Conservation (phyloP, 2,797 vertebrate genomes). For the Artibeus jamaicensis region DNA sequence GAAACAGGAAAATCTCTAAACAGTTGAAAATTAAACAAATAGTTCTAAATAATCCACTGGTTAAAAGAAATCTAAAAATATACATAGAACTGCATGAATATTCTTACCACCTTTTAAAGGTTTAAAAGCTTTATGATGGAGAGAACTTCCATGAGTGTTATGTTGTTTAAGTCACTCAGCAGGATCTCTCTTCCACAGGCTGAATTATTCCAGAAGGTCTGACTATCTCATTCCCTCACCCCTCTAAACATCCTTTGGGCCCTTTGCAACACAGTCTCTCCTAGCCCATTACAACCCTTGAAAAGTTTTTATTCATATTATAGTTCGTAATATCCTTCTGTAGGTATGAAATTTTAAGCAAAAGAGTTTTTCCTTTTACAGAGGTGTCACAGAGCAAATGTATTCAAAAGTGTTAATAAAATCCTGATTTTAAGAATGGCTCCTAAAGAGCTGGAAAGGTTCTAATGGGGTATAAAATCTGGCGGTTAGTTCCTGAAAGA, state of each 20-base stretch:
- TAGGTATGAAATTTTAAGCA: background rate
- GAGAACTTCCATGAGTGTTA: background rate
- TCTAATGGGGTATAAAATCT: conserved; percentile 52
- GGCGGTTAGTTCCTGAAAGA: conserved; percentile 64
- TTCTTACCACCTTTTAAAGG: background rate
- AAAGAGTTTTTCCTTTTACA: conserved; percentile 18
- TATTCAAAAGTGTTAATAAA: conserved; percentile 41
- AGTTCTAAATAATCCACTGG: background rate
- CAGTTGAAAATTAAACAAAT: background rate
- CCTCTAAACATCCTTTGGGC: background rate
- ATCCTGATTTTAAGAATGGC: conserved; percentile 24
- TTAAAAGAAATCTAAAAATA: background rate
- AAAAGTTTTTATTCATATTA: background rate
- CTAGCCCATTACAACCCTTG: background rate
- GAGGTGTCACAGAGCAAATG: background rate
- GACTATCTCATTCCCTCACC: background rate
- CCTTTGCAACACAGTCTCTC: background rate
- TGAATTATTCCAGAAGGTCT: background rate
- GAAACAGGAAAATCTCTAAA: background rate
- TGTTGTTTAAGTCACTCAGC: background rate
- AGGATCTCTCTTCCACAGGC: background rate
- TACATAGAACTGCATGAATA: background rate
- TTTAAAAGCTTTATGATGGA: background rate
- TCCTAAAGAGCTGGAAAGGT: conserved; percentile 42
- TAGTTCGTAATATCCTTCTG: background rate